Conservation (phyloP, 2,113 vertebrate genomes). For the Onychorhynchus coronatus region DNA sequence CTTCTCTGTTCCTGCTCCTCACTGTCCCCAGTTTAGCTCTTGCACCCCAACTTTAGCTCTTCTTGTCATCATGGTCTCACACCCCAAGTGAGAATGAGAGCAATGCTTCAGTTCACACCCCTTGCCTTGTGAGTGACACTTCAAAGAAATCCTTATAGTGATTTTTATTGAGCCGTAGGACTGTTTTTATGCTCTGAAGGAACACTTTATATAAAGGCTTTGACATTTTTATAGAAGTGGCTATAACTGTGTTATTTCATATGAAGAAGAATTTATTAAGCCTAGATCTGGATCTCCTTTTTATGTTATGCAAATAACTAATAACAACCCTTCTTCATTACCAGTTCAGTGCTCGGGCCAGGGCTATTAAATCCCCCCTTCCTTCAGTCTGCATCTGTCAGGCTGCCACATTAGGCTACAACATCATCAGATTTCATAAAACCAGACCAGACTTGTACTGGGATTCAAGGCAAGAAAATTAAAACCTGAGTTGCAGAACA, state of each 20-base stretch:
- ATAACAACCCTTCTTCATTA: constrained; percentile 14
- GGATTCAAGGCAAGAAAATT: neutral
- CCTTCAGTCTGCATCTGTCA: neutral
- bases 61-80: neutral
- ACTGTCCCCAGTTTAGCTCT: neutral
- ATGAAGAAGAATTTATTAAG: neutral
- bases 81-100: fast-evolving
- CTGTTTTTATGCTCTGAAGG: neutral
- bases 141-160: neutral
- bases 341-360: neutral
- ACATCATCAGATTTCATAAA: neutral
- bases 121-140: neutral
- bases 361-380: neutral
- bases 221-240: constrained; percentile 33
- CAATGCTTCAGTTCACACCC: neutral
- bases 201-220: neutral
- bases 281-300: neutral
- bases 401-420: neutral
- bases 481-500: neutral
- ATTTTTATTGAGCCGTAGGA: neutral
- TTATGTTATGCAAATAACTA: constrained; percentile 13
- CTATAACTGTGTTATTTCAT: constrained; percentile 3
- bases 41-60: neutral
- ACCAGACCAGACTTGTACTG: neutral
- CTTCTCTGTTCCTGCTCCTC: neutral